Conservation (phyloP, 2,888 invertebrate genomes). For the Macrosoma leucophasiata region DNA sequence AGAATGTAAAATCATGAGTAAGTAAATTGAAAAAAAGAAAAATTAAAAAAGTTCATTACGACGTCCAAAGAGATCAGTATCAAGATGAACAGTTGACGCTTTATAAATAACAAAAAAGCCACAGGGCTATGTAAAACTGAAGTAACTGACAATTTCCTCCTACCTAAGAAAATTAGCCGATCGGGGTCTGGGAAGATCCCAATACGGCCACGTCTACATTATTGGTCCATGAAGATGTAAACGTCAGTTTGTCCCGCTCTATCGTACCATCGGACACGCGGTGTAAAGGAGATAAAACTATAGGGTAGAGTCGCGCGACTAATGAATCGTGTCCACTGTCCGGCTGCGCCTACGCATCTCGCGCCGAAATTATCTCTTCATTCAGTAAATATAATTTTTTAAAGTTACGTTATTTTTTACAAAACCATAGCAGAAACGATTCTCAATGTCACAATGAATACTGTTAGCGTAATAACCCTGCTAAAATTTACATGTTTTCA, state of each 20-base stretch:
- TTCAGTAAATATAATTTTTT: too few relatives aligned
- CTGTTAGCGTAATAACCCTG: too few relatives aligned
- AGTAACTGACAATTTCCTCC: conserved; percentile 55
- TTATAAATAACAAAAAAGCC: conserved; percentile 50
- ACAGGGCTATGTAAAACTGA: conserved; percentile 48
- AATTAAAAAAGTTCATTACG: background rate
- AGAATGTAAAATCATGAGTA: too few relatives aligned
- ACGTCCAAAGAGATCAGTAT: background rate
- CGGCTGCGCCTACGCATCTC: conserved; percentile 57
- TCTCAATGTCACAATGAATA: too few relatives aligned
- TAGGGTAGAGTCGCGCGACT: conserved; percentile 57
- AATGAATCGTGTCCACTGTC: conserved; percentile 71
- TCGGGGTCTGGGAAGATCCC: conserved; percentile 61
- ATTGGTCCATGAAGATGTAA: conserved; percentile 61
- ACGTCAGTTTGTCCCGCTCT: conserved; percentile 49
- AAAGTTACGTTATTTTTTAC: too few relatives aligned
- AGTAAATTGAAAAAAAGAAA: too few relatives aligned
- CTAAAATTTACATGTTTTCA: conserved; percentile 41
- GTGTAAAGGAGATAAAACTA: conserved; percentile 46
- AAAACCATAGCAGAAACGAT: too few relatives aligned
- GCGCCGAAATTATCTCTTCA: conserved; percentile 37
- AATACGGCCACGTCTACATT: conserved; percentile 61
- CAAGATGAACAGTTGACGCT: conserved; percentile 24
- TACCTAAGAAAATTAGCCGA: conserved; percentile 64
- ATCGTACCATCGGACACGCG: conserved; percentile 17